These are phyloP conservation scores for Phoenicopterus ruber DNA, from an alignment of 2,113 vertebrate genomes.

Conservation along the genomic window DNA sequence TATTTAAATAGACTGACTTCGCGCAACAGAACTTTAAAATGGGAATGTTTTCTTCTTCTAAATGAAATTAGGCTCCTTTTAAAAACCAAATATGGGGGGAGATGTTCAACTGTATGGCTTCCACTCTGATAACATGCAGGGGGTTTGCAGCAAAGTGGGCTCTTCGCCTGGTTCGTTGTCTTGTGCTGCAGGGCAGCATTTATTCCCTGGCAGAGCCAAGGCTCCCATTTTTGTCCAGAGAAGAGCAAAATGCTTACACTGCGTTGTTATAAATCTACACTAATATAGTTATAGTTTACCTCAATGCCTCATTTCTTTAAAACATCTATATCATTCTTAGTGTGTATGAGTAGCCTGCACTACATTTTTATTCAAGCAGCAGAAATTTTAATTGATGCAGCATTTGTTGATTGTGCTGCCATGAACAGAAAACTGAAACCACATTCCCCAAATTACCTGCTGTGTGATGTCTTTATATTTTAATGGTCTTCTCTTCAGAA, in stretches of 20 bases:
- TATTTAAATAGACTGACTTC: neutral
- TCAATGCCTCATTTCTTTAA: neutral
- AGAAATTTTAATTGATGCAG: constrained; percentile 28
- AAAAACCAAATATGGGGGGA: neutral
- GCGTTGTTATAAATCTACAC: neutral
- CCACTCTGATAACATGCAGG: neutral
- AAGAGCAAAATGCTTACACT: neutral
- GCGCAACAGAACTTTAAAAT: neutral
- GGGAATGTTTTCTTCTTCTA: neutral
- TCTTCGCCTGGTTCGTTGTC: neutral
- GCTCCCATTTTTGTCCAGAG: neutral
- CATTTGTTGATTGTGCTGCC: constrained; percentile 41
- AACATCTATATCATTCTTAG: neutral
- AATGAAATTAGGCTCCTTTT: neutral
- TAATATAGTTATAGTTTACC: neutral
- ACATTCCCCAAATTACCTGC: constrained; percentile 22
- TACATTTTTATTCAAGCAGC: neutral
- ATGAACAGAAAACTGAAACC: constrained; percentile 33
- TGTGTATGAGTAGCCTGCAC: neutral
- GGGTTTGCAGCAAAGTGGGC: neutral
- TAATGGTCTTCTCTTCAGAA: constrained; percentile 45
- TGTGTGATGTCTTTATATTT: constrained; percentile 36
- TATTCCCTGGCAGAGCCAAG: neutral
- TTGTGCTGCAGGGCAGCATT: neutral
- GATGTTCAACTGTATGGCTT: neutral